Evolutionary conservation across 2,888 invertebrate species (phyloP).

Genomic region (Dasysyrphus albostriatus): DNA sequence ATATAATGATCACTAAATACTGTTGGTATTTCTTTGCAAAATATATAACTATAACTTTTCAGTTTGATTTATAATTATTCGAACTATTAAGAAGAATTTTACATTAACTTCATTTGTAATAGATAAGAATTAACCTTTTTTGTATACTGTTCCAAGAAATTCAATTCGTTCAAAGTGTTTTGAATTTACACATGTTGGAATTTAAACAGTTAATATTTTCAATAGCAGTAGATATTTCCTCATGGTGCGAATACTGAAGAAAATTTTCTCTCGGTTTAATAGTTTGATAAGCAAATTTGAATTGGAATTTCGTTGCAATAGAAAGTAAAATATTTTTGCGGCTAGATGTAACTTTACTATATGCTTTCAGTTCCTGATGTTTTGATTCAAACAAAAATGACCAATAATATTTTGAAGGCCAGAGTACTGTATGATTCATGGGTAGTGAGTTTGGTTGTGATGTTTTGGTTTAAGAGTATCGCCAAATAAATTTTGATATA

Average conservation of each 20-base stretch:
- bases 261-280: not conserved
- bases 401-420: constrained; percentile 31
- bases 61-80: not conserved
- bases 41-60: not conserved
- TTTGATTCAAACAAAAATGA: constrained; percentile 33
- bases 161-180: constrained; percentile 10
- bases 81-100: not conserved
- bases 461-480: constrained; percentile 37
- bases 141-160: constrained; percentile 10
- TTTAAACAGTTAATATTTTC: not conserved
- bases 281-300: constrained; percentile 29
- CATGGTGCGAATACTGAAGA: constrained; percentile 2
- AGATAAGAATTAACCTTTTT: constrained; percentile 1
- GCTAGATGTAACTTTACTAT: constrained; percentile 18
- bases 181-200: constrained; percentile 1
- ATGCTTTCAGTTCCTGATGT: constrained; percentile 36
- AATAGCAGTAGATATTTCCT: not conserved
- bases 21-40: constrained; percentile 11
- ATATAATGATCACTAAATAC: constrained; percentile 17
- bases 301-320: constrained; percentile 32
- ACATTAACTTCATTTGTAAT: constrained; percentile 4
- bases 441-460: no score
- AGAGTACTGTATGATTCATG: constrained; percentile 35
- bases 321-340: constrained; percentile 23
- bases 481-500: constrained; percentile 42